Conservation (phyloP, 2,888 invertebrate species). For the Vanessa cardui region DNA sequence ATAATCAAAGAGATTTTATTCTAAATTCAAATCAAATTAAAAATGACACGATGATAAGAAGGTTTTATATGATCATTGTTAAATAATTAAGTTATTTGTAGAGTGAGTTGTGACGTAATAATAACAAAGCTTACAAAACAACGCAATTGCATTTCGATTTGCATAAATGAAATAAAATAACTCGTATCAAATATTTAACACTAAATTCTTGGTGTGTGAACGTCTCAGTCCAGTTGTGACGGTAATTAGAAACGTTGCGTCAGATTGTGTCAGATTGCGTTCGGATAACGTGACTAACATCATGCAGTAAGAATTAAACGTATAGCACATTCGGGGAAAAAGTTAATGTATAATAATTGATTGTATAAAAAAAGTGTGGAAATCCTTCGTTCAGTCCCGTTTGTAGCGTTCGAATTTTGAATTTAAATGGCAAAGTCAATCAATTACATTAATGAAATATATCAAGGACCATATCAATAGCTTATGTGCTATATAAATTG, state of each 20-base stretch:
- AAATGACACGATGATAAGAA: too few relatives aligned
- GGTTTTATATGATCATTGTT: too few relatives aligned
- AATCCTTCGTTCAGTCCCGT: too few relatives aligned
- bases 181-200: constrained; percentile 40
- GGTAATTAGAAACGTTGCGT: constrained; percentile 57
- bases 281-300: constrained; percentile 35
- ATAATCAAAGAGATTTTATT: too few relatives aligned
- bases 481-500: too few relatives aligned
- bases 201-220: constrained; percentile 58
- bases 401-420: too few relatives aligned
- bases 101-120: not conserved
- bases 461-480: too few relatives aligned
- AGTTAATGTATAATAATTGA: not conserved
- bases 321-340: not conserved
- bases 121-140: not conserved
- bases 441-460: too few relatives aligned
- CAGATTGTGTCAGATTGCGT: constrained; percentile 49
- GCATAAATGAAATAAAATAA: constrained; percentile 33
- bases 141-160: constrained; percentile 14
- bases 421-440: too few relatives aligned
- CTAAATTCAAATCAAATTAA: too few relatives aligned
- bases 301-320: constrained; percentile 14
- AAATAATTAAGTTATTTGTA: too few relatives aligned
- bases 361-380: not conserved
- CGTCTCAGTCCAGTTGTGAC: constrained; percentile 65